Base-by-base conservation (phyloP, 1,140 invertebrate species). In the Caerostris extrusa region DNA sequence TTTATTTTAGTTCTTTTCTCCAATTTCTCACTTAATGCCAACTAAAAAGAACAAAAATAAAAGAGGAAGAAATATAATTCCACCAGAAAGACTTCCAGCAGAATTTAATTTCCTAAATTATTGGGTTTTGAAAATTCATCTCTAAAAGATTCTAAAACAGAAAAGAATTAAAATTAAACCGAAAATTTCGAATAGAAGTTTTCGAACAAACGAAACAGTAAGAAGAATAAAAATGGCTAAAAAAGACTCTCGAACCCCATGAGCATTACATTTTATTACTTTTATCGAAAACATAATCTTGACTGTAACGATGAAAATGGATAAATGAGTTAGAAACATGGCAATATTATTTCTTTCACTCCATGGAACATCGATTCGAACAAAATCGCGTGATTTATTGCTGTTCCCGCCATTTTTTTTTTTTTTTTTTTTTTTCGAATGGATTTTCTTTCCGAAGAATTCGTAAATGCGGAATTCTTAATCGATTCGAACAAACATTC, bases 341-440 rank as follows among this genome's bases (percentile, higher is more conserved):
- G 86, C 58, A 57, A 64, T 88, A 88, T 88, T 88, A 64, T 88
- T 88, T 88, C 86, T 64, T 53, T 88, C 82, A 83, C 14, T 58
- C 60, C 60, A 14, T 53, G 12, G 12, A 88, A 64, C 86, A 88
- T 85, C 83, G 83, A 85, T 85, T 85, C 56, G 57, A 10, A 64
- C 19, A 19, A 88, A 50, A 88, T 67, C n/a, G 61, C 60, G 86
- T 88, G 86, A 88, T 88, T 88, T 88, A 88, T 88, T 61, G 86
- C 86, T 8, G 64, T 53, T n/a, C 17, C 61, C 61, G 17, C 61
- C 71, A 77, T 53, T 10, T 58, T 58, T 85, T 85, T 60, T 67
- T 34, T 12, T 12, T 5, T 81, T 50, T 81, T 77, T 81, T n/a
- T 34, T 12, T 57, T 50, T 55, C 19, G 56, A 88, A 67, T 60